Conservation (phyloP, 2,797 vertebrate species). For the Lerista edwardsae region DNA sequence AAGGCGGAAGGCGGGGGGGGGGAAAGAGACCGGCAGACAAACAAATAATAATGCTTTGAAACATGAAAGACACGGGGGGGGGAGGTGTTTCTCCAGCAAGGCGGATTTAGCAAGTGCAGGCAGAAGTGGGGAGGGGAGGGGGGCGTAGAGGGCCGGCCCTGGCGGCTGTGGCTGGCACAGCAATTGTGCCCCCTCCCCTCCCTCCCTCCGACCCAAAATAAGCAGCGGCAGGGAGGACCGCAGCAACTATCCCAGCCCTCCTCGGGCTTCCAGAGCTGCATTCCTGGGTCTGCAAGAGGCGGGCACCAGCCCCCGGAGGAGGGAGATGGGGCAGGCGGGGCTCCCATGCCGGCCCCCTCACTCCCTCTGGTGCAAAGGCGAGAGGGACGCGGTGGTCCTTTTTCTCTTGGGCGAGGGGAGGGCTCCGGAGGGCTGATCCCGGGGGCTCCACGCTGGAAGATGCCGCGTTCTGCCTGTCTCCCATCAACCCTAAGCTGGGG, state of each 20-base stretch:
- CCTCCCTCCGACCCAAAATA: too few relatives aligned
- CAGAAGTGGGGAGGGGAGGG: constrained; percentile 20
- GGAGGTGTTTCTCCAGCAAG: not conserved
- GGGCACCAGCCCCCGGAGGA: not conserved
- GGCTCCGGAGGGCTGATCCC: too few relatives aligned
- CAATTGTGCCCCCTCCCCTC: not conserved
- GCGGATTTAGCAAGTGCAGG: not conserved
- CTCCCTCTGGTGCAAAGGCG: not conserved
- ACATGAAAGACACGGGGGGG: not conserved
- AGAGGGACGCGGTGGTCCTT: not conserved
- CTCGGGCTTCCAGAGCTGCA: rapidly evolving
- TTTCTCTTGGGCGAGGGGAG: not conserved
- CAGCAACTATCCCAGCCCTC: not conserved
- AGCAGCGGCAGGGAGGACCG: constrained; percentile 34
- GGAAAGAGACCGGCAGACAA: not conserved
- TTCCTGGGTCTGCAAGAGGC: not conserved
- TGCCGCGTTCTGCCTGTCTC: too few relatives aligned
- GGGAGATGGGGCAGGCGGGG: not conserved
- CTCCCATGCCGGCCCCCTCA: not conserved
- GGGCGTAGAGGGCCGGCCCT: too few relatives aligned
- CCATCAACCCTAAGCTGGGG: too few relatives aligned
- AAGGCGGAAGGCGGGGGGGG: not conserved
- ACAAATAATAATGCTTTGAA: not conserved
- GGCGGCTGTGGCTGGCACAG: too few relatives aligned
- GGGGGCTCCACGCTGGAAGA: not conserved